Base-by-base conservation (phyloP, 1,140 invertebrate genomes). In the Formica exsecta region DNA sequence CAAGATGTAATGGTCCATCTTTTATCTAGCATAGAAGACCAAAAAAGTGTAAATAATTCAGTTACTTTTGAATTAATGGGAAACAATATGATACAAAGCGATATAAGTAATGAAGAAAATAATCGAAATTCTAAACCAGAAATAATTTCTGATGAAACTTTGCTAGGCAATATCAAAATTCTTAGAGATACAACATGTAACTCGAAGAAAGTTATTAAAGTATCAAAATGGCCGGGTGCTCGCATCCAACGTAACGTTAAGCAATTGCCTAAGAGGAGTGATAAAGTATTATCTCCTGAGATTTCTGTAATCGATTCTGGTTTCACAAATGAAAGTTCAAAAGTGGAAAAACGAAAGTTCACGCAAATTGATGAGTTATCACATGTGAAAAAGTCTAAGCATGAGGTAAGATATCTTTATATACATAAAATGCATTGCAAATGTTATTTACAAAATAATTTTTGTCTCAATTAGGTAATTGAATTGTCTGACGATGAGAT, bases 401-500 rank as follows among this genome's bases (percentile, higher is more conserved):
- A 93, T 3, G 94, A 95, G 86, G 93, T 94, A 90, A 90, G 61
- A 90, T 90, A 85, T 62, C 66, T 2, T 54, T 13, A 51, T 59
- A 85, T 59, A 64, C 54, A 8, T 57, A 57, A 57, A 22, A 83
- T 62, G n/a, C 76, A 13, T 41, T 70, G 32, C 2, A 80, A 62
- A 64, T 54, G 41, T 70, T 36, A 89, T 74, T 87, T 32, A 8
- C 9, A 65, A 65, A 32, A 38, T 64, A 61, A 62, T 44, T 73
- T 81, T 86, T 8, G 66, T 75, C 57, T 65, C 2, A 25, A 73
- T 80, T 44, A 95, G 94, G 88, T 95, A 2, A 94, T 95, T 51
- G 94, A 95, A 75, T 90, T 95, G 54, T 95, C 95, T 0, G 95
- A 95, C 54, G 95, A 95, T 65, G 95, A 95, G 32, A 91, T 94